These are phyloP conservation scores for Micrastur ruficollis DNA, from an alignment of 2,797 vertebrate genomes.

Conservation along the genomic window DNA sequence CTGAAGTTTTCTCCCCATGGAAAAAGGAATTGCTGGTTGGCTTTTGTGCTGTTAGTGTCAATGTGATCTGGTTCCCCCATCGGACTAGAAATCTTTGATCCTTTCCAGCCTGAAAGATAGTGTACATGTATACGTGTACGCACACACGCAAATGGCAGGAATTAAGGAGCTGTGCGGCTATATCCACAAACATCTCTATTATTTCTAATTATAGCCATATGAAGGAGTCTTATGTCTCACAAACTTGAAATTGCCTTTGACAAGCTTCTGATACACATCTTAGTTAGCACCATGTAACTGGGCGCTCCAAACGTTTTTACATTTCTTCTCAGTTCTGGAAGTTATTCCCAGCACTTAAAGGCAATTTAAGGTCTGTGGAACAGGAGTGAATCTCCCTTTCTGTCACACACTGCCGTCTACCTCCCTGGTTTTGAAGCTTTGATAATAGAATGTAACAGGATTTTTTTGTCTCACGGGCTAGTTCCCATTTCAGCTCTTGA, in stretches of 20 bases:
- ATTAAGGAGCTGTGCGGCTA: background rate
- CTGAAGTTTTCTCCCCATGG: accelerated
- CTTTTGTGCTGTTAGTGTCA: background rate
- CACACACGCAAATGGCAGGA: background rate
- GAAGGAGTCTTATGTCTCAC: background rate
- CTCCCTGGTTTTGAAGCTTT: background rate
- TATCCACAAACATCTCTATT: background rate
- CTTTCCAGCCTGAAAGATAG: background rate
- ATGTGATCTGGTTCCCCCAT: background rate
- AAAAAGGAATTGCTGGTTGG: background rate
- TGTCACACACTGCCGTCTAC: background rate
- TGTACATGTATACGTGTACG: accelerated
- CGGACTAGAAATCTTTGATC: background rate
- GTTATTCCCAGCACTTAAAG: background rate
- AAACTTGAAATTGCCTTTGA: background rate
- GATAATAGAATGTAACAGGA: background rate
- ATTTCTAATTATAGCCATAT: background rate
- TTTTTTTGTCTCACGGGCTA: background rate
- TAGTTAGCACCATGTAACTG: background rate
- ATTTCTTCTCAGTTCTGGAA: background rate
- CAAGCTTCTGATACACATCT: background rate
- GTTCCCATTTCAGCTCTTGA: background rate
- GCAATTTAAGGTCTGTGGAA: background rate
- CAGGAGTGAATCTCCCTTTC: background rate
- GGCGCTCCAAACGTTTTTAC: background rate